phyloP scores from a whole-genome alignment of 2,888 invertebrate species.

The Hirtodrosophila alboralis region DNA sequence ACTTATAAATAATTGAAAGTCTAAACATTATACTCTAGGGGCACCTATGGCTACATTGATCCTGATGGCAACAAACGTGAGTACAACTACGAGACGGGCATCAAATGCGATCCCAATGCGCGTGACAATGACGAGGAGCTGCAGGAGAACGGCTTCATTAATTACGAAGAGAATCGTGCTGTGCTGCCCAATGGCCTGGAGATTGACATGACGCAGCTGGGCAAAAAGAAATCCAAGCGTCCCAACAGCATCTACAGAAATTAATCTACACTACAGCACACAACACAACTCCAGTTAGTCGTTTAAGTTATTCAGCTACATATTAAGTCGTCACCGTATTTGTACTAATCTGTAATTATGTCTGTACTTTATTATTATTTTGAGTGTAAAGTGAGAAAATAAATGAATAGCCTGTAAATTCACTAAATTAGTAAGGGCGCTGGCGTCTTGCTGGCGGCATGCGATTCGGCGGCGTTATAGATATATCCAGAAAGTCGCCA shows the following conservation, averaged over 20 bases:
- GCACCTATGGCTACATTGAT: conserved; percentile 93
- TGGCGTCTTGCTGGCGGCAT: conserved; percentile 89
- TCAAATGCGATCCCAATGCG: conserved; percentile 86
- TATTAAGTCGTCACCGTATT: conserved; percentile 62
- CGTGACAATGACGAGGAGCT: conserved; percentile 85
- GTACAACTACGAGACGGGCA: conserved; percentile 93
- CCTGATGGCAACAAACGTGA: conserved; percentile 92
- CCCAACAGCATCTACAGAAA: conserved; percentile 85
- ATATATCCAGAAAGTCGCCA: conserved; percentile 98
- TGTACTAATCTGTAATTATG: conserved; percentile 66
- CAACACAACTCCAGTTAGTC: conserved; percentile 37
- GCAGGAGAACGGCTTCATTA: conserved; percentile 88
- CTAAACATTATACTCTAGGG: conserved; percentile 81
- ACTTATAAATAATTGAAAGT: background rate
- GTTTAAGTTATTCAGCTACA: conserved; percentile 61
- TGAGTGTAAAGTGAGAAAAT: conserved; percentile 64
- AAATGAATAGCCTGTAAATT: conserved; percentile 58
- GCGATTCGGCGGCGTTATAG: conserved; percentile 93
- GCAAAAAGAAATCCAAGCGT: conserved; percentile 88
- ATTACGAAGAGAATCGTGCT: conserved; percentile 90
- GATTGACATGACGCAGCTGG: conserved; percentile 89
- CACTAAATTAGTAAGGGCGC: conserved; percentile 84
- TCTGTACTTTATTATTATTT: conserved; percentile 65
- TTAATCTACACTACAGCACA: conserved; percentile 48
- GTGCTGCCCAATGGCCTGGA: conserved; percentile 89